phyloP scores from a whole-genome alignment of 2,888 invertebrate genomes.

The Ectemnius continuus region DNA sequence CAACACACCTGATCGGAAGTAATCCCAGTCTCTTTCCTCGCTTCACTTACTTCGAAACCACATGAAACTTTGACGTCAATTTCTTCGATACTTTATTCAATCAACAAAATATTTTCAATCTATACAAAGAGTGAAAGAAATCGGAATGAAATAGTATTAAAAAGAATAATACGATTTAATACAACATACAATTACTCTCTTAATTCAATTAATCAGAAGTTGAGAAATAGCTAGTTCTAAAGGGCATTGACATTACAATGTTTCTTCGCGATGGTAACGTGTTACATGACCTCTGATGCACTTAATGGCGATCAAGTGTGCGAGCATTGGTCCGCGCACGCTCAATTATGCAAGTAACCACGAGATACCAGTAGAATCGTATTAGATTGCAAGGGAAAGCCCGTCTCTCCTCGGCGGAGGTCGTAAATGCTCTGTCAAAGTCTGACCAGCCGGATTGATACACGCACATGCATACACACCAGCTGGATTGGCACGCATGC shows the following conservation, averaged over 20 bases:
- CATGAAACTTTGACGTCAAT: too few species aligned
- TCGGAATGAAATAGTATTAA: too few species aligned
- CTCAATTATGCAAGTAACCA: constrained; percentile 3
- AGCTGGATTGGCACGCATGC: not conserved
- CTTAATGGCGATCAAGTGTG: not conserved
- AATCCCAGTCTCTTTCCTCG: not conserved
- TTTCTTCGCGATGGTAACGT: not conserved
- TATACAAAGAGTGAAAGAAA: too few species aligned
- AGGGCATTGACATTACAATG: not conserved
- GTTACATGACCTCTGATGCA: constrained; percentile 6
- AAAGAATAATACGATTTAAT: too few species aligned
- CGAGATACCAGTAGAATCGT: not conserved
- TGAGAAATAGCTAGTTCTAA: too few species aligned
- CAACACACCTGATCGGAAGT: not conserved
- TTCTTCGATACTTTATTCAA: too few species aligned
- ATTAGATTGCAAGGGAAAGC: constrained; percentile 10
- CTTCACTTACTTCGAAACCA: too few species aligned
- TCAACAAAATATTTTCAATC: too few species aligned
- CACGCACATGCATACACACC: too few species aligned
- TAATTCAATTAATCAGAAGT: too few species aligned
- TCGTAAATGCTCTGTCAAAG: constrained; percentile 6
- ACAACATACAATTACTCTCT: too few species aligned
- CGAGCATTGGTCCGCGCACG: not conserved
- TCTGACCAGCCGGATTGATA: not conserved
- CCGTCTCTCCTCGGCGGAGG: not conserved